These are phyloP conservation scores for Macrobrachium nipponense DNA, from an alignment of 1,140 invertebrate species.

Conservation along the genomic window DNA sequence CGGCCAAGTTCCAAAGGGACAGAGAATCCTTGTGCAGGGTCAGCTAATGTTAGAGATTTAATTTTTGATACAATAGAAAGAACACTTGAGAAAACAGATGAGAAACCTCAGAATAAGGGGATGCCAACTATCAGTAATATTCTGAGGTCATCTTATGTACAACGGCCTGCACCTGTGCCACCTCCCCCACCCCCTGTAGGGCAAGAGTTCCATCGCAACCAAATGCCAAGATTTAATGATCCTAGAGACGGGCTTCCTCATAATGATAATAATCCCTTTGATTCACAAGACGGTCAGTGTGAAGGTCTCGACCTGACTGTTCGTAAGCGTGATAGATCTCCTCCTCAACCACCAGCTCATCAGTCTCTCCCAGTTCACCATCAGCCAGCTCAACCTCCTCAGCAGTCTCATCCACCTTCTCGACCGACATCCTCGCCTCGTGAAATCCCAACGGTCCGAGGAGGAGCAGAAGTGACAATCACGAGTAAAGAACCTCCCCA, in stretches of 20 bases:
- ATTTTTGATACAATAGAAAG: constrained; percentile 61
- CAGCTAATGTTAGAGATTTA: constrained; percentile 58
- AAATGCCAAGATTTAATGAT: constrained; percentile 36
- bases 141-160: too few relatives aligned
- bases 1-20: not conserved
- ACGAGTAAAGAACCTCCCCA: constrained; percentile 59
- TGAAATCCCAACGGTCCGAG: constrained; percentile 46
- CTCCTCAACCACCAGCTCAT: constrained; percentile 25
- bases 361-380: constrained; percentile 21
- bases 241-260: constrained; percentile 39
- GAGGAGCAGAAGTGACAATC: constrained; percentile 61
- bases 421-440: constrained; percentile 39
- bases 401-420: constrained; percentile 33
- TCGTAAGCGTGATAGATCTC: constrained; percentile 56
- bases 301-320: constrained; percentile 64
- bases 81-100: constrained; percentile 31
- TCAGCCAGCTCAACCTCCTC: constrained; percentile 15
- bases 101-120: too few relatives aligned
- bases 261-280: not conserved
- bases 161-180: not conserved
- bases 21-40: not conserved
- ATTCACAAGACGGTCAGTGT: constrained; percentile 37
- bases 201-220: constrained; percentile 27
- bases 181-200: constrained; percentile 24
- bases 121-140: too few relatives aligned